Base-by-base conservation (phyloP, 2,888 invertebrate genomes). In the Xestoiulus laeticollis region DNA sequence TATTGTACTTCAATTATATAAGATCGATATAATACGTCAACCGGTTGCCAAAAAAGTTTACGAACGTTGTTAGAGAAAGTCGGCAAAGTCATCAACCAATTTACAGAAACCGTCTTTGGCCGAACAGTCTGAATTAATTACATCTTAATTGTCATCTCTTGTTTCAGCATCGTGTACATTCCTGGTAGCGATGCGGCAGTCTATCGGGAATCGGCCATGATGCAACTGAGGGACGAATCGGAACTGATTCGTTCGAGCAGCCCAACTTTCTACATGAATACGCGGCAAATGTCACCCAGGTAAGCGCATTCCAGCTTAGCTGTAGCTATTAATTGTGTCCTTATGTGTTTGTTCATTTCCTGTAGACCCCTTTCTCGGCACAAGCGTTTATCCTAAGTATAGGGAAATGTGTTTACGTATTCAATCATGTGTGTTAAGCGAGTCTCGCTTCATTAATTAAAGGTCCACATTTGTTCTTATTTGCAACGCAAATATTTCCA, bases 121-220 rank as follows among this genome's bases (percentile, higher is more conserved):
- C 16, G 85, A 8, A n/a, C n/a, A 30, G 12, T 87, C 33, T 19
- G 8, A n/a, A 26, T 38, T 38, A 38, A 38, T 38, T 38, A 38
- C 4, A 3, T 38, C 38, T 38, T 38, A 38, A 38, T 83, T 86
- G 5, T 87, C 12, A n/a, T 38, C 3, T 88, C 85, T 87, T 44
- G 53, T 68, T 78, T 33, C 92, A 94, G 94, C 91, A 92, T 94
- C 89, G 92, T 92, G 26, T 94, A 94, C 91, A 94, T 94, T 90
- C 93, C 94, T 86, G 92, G 92, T 26, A 91, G 92, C 88, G 94
- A 94, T 90, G 94, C 93, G 86, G 92, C 92, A 89, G 92, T 92
- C 84, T 93, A 93, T 91, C 91, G 92, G 86, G 91, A 92, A 89
- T 91, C 92, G 8, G 90, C 92, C 26, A 90, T 91, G 38, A 90